Conservation (phyloP, 2,888 invertebrate genomes). For the Clusia tigrina region DNA sequence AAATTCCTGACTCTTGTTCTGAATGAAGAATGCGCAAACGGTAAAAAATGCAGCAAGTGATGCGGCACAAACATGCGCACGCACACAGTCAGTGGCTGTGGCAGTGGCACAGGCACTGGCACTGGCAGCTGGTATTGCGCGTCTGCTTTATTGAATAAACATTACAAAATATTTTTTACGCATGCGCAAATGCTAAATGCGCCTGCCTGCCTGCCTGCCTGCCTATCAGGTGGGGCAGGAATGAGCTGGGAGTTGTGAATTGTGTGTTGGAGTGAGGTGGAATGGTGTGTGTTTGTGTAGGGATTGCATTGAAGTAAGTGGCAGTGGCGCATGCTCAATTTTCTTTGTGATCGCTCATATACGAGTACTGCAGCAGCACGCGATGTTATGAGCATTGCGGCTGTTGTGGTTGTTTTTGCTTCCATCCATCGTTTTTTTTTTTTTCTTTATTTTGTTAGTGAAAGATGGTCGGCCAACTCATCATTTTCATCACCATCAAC, state of each 20-base stretch:
- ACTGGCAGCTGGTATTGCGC: not conserved
- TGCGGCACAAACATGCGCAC: not conserved
- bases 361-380: not conserved
- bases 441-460: constrained; percentile 7
- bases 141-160: constrained; percentile 62
- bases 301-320: not conserved
- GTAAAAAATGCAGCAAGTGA: constrained; percentile 36
- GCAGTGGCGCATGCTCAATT: constrained; percentile 11
- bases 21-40: constrained; percentile 42
- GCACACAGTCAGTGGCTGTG: not conserved
- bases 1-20: constrained; percentile 59
- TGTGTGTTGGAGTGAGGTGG: too few relatives aligned
- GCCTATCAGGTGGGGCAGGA: too few relatives aligned
- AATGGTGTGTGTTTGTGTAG: not conserved
- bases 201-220: not conserved
- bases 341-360: constrained; percentile 11
- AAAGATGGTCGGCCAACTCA: constrained; percentile 29
- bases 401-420: constrained; percentile 29
- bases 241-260: too few relatives aligned
- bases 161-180: constrained; percentile 38
- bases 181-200: not conserved
- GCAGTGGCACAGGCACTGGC: constrained; percentile 21
- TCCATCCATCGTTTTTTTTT: constrained; percentile 18
- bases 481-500: constrained; percentile 44
- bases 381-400: constrained; percentile 24